Evolutionary conservation across 2,888 invertebrate genomes (phyloP), one percentile per base, ranked within the genome.

Genomic region (Sminthurides aquaticus): DNA sequence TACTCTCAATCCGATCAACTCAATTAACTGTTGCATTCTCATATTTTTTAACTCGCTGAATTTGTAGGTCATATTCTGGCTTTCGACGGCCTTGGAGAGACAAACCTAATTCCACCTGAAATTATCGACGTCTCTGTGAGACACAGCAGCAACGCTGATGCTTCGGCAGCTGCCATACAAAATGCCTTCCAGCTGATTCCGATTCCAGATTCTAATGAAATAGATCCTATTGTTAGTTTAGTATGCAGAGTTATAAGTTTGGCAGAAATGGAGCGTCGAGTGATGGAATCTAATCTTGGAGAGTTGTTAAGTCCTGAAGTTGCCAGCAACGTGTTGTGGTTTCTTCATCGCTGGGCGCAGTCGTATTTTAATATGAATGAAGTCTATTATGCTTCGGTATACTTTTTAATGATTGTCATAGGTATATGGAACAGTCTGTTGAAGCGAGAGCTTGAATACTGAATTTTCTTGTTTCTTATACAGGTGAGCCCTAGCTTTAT

Each of bases 321-420:
- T 1, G 86, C 87, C 1, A 85, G 86, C 54, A 87, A 87, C 0
- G 80, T 87, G 56, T 86, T 89, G 72, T 91, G 90, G 90, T 87
- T 90, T 75, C 80, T 92, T 56, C 85, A 86, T 74, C 84, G 87
- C 72, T 91, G 89, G 88, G 84, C 87, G 57, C 81, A 85, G 71
- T 84, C 85, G 1, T 92, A 90, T 76, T 79, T 91, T 66, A 79
- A 87, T 75, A 85, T 86, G 18, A 81, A 81, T 67, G 85, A 85
- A 76, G 80, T 79, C 69, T 82, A 81, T 76, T 85, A 85, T 75
- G 77, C 79, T 62, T 82, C 84, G 77, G 84, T 84, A 71, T 34
- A 34, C 5, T 34, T 34, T 34, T 34, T 34, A 34, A 34, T 34
- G 5, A 11, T 34, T 34, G 5, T 15, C 15, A 34, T 11, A 34